A percentile compares a stretch with the other conserved stretches of the same genome.
These are phyloP conservation scores for Oreochromis spilurus DNA, from an alignment of 2,113 vertebrate genomes.

Conservation along the genomic window DNA sequence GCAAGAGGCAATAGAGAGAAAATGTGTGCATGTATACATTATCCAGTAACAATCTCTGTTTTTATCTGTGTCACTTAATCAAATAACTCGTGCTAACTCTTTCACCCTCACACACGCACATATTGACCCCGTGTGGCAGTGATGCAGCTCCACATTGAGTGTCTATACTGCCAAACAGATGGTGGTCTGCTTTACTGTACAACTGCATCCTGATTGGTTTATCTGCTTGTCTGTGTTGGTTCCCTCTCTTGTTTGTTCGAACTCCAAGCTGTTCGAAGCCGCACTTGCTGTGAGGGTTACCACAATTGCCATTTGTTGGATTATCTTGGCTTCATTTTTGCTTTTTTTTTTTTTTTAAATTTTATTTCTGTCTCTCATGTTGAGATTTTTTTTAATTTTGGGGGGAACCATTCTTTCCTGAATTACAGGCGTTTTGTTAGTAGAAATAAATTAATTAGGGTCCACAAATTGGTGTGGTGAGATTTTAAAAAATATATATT, in stretches of 20 bases:
- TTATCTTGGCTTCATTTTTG: constrained; percentile 17
- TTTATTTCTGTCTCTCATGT: background rate
- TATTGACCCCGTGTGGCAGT: constrained; percentile 13
- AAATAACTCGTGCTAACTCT: background rate
- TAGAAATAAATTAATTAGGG: background rate
- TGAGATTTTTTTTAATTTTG: background rate
- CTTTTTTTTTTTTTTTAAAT: background rate
- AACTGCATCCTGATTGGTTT: constrained; percentile 59
- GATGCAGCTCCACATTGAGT: constrained; percentile 24
- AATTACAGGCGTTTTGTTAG: background rate
- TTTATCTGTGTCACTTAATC: background rate
- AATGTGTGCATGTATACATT: background rate
- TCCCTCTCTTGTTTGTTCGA: constrained; percentile 49
- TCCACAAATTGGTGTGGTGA: background rate
- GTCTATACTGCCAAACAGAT: constrained; percentile 47
- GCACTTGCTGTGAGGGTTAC: constrained; percentile 13
- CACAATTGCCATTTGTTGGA: constrained; percentile 20
- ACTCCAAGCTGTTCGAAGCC: constrained; percentile 45
- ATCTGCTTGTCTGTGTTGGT: constrained; percentile 41
- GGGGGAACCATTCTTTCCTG: background rate
- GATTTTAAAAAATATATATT: background rate
- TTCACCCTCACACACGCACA: background rate
- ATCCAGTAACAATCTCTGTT: background rate
- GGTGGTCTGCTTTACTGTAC: constrained; percentile 41
- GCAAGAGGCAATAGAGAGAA: background rate